Base-by-base conservation (phyloP, 2,797 vertebrate genomes). In the Karalla daura region DNA sequence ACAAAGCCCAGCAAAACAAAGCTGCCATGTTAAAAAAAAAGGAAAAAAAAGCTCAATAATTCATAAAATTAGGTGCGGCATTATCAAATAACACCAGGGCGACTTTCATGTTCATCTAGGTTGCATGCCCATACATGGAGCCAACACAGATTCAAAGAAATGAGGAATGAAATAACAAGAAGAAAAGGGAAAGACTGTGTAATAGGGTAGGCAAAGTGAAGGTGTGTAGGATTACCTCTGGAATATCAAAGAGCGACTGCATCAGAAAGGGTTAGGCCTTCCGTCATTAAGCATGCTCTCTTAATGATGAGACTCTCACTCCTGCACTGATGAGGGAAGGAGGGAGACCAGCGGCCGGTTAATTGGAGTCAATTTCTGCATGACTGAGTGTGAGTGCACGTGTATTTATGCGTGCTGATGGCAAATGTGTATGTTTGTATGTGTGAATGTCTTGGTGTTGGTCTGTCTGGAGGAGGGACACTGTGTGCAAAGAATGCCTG, bases 231-330 rank as follows among this genome's bases (percentile, higher is more conserved):
- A 87, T 88, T 87, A 88, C 75, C 73, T 81, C 60, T 64, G 70
- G 86, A 88, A 91, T 91, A 91, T 91, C 86, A 92, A 92, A 90
- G 81, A 85, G 70, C 35, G 47, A 20, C 73, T 65, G 74, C 76
- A 74, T 87, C 79, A 78, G 56, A 78, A 76, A 63, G 80, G 66
- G 65, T 88, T 79, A 82, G 67, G 74, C 73, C 74, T 54, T 53
- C 69, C 21, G 74, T 86, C 90, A 85, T 89, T 90, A 88, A 78
- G 62, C 70, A 58, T 63, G 77, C 74, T 87, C 80, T 86, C 82
- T 83, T 91, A 91, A 92, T 87, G 91, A 91, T 87, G 84, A 87
- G 76, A 11, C 77, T 81, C 63, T 90, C 83, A 80, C 82, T 83
- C 76, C 44, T 20, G 62, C 76, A 67, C 83, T 87, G 82, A 91